Evolutionary conservation across 2,888 invertebrate species (phyloP), one percentile per base, ranked within the genome.

Genomic region (Sphinx pinastri): DNA sequence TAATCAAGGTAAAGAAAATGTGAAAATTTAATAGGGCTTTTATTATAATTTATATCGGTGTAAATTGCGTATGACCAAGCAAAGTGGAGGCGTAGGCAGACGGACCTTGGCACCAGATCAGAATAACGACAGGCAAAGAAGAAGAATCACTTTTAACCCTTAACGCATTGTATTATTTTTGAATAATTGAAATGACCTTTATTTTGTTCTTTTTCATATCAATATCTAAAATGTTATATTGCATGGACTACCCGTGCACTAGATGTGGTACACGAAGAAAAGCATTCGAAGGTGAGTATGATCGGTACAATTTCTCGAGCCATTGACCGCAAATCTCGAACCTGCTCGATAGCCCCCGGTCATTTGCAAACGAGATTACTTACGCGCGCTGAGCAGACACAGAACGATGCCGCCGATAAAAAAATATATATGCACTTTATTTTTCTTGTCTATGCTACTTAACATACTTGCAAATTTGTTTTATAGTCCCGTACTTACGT

Each of bases 301-400:
- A 69, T 68, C 68, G 66, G 67, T 83, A 83, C 84, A 87, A 85
- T 87, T 85, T 86, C 86, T 86, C 83, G 80, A 86, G 87, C 82
- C 88, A 85, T 83, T 87, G 88, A 84, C 90, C 89, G 83, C 85
- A 84, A 87, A 89, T 85, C 77, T 79, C 75, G 76, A 83, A 85
- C 85, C 84, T 83, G 87, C 79, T 83, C 79, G 79, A 85, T 85
- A 81, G 86, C 86, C 84, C 69, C 79, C 73, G 84, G 86, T 88
- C 84, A 84, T 86, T 85, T 84, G 79, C 83, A 82, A 87, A 85
- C 84, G 77, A 84, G 87, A 88, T 88, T 86, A 84, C 84, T 76
- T 74, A 79, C 63, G 52, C 52, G 60, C 68, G n/a, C 60, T n/a
- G 45, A n/a, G 52, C 52, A 52, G 54, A 55, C 54, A 45, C 19